phyloP scores from a whole-genome alignment of 2,113 vertebrate genomes.

The Cyprinodon tularosa region DNA sequence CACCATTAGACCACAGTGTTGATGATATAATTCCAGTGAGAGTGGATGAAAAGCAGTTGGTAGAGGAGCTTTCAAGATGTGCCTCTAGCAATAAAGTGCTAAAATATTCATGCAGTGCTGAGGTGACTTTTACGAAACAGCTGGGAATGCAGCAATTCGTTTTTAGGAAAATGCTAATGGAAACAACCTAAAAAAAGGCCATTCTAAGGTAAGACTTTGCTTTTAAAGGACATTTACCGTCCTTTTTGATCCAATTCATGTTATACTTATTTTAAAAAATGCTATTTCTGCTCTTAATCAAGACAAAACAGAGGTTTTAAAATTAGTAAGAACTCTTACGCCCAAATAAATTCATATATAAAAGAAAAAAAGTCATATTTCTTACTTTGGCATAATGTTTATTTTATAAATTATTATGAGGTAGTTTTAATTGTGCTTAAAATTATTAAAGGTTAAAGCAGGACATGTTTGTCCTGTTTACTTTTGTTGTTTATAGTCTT shows the following conservation, averaged over 20 bases:
- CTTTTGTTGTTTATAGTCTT: too few species aligned
- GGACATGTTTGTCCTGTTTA: too few species aligned
- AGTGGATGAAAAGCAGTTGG: not conserved
- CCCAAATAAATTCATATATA: too few species aligned
- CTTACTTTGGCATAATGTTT: too few species aligned
- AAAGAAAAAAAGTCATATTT: too few species aligned
- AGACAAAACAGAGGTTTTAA: too few species aligned
- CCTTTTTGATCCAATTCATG: not conserved
- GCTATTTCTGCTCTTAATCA: too few species aligned
- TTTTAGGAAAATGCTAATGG: constrained; percentile 4
- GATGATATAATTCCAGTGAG: not conserved
- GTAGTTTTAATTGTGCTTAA: too few species aligned
- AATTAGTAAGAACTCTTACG: too few species aligned
- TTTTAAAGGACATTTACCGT: not conserved
- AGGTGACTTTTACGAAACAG: constrained; percentile 14
- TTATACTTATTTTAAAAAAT: too few species aligned
- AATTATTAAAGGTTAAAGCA: too few species aligned
- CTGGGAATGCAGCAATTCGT: not conserved
- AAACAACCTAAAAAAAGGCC: not conserved
- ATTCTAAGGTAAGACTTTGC: not conserved
- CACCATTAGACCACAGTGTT: not conserved
- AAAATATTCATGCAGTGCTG: constrained; percentile 19
- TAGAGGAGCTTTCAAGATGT: constrained; percentile 3
- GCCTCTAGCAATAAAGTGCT: constrained; percentile 13
- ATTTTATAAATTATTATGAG: too few species aligned